These are phyloP conservation scores for Natrix natrix DNA, from an alignment of 2,797 vertebrate species.

Conservation along the genomic window DNA sequence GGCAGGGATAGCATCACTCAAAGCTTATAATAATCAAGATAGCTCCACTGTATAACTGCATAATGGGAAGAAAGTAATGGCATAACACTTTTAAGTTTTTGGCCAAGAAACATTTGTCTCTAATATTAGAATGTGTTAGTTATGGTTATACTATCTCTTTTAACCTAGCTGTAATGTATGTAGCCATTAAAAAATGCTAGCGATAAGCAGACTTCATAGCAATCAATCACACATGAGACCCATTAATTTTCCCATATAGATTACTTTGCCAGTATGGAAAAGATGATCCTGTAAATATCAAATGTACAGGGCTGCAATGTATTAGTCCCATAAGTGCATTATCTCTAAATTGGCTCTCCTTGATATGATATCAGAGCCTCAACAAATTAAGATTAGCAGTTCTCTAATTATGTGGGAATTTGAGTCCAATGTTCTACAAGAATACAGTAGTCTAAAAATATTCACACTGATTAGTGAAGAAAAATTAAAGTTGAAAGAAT, in stretches of 20 bases:
- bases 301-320: slow-evolving; percentile 3
- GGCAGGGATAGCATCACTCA: not conserved
- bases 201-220: not conserved
- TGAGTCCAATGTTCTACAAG: not conserved
- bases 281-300: slow-evolving; percentile 24
- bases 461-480: not conserved
- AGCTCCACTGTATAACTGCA: not conserved
- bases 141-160: slow-evolving; percentile 5
- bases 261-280: slow-evolving; percentile 28
- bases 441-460: slow-evolving; percentile 9
- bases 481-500: not conserved
- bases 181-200: not conserved
- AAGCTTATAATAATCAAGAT: not conserved
- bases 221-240: slow-evolving; percentile 17
- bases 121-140: slow-evolving; percentile 4
- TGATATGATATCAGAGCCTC: slow-evolving; percentile 16
- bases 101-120: slow-evolving; percentile 5
- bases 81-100: slow-evolving; percentile 7
- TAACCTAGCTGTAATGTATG: slow-evolving; percentile 19
- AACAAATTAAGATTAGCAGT: slow-evolving; percentile 13
- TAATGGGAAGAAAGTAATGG: not conserved
- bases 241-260: slow-evolving; percentile 17
- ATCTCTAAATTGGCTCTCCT: slow-evolving; percentile 23
- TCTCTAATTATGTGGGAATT: slow-evolving; percentile 15
- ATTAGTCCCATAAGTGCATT: slow-evolving; percentile 27